Base-by-base conservation (phyloP, 1,140 invertebrate species). In the Halesus radiatus region DNA sequence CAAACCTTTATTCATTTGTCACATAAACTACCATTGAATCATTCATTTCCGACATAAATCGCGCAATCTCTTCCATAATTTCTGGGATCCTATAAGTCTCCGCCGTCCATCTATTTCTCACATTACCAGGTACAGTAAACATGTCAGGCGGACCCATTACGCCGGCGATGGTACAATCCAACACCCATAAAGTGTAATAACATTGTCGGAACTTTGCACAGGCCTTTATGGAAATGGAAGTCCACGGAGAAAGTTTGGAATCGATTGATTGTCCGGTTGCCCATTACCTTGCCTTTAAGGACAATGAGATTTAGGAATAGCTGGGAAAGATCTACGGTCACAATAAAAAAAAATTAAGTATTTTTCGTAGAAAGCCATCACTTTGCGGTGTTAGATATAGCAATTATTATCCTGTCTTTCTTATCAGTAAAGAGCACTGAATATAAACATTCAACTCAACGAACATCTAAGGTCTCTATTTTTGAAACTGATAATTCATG, bases 121-220 rank as follows among this genome's bases (percentile, higher is more conserved):
- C 54, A 56, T 56, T 56, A 56, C n/a, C 54, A 56, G 54, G 54
- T 56, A 56, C 54, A 56, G 54, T 56, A 56, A 56, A 56, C 54
- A 56, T 56, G 54, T 22, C 54, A 56, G n/a, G n/a, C 54, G n/a
- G 5, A 5, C 54, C 54, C 54, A 56, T 56, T 56, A 56, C 54
- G 54, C 54, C n/a, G 54, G 54, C 37, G 22, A 56, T 56, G 22
- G 54, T 18, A 56, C 54, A 56, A 22, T 56, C 54, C 37, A 10
- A 56, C 54, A 22, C 54, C 22, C 54, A 56, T 56, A 56, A 56
- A 56, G 54, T 56, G 54, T 56, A 22, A 56, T 56, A 56, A 56
- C 22, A 22, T 56, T 22, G 4, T n/a, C 7, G 54, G 54, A 56
- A 56, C 54, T 56, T 56, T 56, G 7, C 22, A 22, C 54, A 6